A percentile compares a stretch with the other conserved stretches of the same genome.
phyloP scores from a whole-genome alignment of 2,113 vertebrate species.

The Dunckerocampus dactyliophorus region DNA sequence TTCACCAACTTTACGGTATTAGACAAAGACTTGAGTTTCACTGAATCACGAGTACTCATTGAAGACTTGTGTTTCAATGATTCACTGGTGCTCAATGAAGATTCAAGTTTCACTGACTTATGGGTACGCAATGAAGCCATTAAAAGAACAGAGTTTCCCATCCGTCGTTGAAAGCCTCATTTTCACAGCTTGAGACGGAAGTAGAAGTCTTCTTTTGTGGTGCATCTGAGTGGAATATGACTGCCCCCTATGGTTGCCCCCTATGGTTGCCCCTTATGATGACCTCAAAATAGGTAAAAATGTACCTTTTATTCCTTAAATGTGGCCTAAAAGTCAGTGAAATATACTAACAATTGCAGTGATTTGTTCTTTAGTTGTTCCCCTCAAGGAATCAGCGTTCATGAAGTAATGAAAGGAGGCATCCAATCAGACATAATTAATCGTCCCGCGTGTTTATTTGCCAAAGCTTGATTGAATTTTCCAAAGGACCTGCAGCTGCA shows the following conservation, averaged over 20 bases:
- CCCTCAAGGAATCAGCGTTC: slow-evolving; percentile 30
- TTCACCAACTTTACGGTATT: no score
- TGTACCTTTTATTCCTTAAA: no score
- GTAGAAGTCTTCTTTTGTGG: neutral
- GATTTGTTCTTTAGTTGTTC: slow-evolving; percentile 37
- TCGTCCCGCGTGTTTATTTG: slow-evolving; percentile 45
- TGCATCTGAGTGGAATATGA: neutral
- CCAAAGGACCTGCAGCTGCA: neutral
- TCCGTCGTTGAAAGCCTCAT: no score
- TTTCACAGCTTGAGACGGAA: neutral
- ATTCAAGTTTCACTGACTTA: no score
- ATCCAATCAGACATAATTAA: slow-evolving; percentile 43
- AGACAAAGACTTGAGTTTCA: no score
- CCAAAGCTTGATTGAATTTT: slow-evolving; percentile 44
- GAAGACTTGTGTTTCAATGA: no score
- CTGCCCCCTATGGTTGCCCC: neutral
- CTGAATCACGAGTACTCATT: no score
- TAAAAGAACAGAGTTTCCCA: no score
- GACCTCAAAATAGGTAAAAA: no score
- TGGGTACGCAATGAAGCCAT: no score
- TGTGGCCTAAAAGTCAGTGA: no score
- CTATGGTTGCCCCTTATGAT: neutral
- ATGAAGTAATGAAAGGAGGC: slow-evolving; percentile 24
- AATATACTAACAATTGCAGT: slow-evolving; percentile 7
- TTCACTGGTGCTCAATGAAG: no score